Conservation (phyloP, 2,113 vertebrate genomes). For the Scatophagus argus region DNA sequence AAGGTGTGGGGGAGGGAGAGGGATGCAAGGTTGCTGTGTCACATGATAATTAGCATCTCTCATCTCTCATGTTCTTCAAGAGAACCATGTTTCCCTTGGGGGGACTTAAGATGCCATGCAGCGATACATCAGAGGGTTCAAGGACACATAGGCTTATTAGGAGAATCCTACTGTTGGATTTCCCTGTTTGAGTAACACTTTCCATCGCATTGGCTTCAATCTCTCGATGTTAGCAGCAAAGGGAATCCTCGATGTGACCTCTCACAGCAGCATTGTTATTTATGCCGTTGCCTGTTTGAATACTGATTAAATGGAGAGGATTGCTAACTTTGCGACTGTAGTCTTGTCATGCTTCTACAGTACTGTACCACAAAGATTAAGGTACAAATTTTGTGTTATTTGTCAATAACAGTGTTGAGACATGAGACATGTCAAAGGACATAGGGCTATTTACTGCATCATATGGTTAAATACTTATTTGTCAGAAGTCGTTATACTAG, state of each 20-base stretch:
- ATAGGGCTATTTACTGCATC: too few species aligned
- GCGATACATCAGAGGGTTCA: slow-evolving; percentile 43
- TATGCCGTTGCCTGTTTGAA: slow-evolving; percentile 19
- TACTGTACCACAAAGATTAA: not conserved
- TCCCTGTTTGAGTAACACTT: slow-evolving; percentile 10
- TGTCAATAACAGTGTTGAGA: too few species aligned
- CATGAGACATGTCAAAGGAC: not conserved
- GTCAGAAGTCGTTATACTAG: not conserved
- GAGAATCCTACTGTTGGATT: slow-evolving; percentile 46
- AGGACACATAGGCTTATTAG: slow-evolving; percentile 55
- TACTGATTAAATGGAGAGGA: slow-evolving; percentile 17
- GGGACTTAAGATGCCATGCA: slow-evolving; percentile 21
- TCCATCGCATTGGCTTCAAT: not conserved
- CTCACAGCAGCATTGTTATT: slow-evolving; percentile 20
- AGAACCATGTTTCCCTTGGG: slow-evolving; percentile 45
- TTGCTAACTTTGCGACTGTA: slow-evolving; percentile 9
- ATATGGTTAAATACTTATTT: not conserved
- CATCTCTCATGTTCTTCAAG: slow-evolving; percentile 61
- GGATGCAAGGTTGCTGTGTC: slow-evolving; percentile 39
- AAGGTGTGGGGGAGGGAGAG: not conserved
- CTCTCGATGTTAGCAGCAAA: slow-evolving; percentile 46
- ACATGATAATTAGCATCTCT: slow-evolving; percentile 59
- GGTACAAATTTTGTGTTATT: too few species aligned
- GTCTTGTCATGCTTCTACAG: not conserved
- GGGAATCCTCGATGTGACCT: slow-evolving; percentile 50